Evolutionary conservation across 2,113 vertebrate genomes (phyloP).

Genomic region (Spermophilus dauricus): DNA sequence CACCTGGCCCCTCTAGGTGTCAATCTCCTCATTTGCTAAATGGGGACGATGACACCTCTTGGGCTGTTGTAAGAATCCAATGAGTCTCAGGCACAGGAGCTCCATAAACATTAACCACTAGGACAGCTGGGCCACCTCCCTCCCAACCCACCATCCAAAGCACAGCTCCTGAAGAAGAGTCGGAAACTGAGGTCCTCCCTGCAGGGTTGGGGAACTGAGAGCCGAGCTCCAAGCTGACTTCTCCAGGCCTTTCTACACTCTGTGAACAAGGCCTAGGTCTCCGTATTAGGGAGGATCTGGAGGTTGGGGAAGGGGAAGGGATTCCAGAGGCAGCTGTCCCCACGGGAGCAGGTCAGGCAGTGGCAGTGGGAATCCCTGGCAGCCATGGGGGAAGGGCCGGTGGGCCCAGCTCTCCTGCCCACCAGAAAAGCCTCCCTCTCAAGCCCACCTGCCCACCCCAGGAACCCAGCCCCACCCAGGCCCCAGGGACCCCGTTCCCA

Average conservation of each 20-base stretch:
- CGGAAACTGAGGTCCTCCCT: background rate
- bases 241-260: background rate
- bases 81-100: background rate
- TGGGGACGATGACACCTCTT: background rate
- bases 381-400: background rate
- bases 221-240: background rate
- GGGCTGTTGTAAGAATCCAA: background rate
- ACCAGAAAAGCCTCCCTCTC: background rate
- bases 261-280: background rate
- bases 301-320: background rate
- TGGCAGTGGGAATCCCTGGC: background rate
- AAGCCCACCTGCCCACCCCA: background rate
- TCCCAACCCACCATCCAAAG: background rate
- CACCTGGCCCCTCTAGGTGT: background rate
- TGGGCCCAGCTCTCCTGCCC: background rate
- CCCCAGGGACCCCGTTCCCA: background rate
- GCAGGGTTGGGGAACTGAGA: no score
- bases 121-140: background rate
- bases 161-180: background rate
- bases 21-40: background rate
- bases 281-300: accelerated
- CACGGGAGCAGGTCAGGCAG: background rate
- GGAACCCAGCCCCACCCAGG: background rate
- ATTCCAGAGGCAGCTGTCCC: background rate
- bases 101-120: accelerated